Conservation (phyloP, 2,797 vertebrate species). For the Phaenicophaeus curvirostris region DNA sequence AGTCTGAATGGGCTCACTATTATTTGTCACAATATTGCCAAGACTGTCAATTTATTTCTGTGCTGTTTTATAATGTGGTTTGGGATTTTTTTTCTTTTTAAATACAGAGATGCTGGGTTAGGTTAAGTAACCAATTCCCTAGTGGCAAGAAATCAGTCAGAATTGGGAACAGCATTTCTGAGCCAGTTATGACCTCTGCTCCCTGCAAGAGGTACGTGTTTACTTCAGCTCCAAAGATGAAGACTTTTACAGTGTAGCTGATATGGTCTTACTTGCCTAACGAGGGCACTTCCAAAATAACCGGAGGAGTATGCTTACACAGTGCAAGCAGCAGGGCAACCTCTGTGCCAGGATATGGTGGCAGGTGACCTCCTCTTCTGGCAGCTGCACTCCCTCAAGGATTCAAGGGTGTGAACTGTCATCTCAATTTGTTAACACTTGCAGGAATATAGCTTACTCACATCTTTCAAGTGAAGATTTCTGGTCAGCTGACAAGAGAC, state of each 20-base stretch:
- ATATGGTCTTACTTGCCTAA: not conserved
- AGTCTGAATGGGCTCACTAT: not conserved
- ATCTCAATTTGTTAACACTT: not conserved
- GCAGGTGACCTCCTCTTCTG: not conserved
- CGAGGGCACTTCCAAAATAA: not conserved
- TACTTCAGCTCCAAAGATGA: not conserved
- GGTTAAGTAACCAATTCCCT: not conserved
- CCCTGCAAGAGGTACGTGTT: not conserved
- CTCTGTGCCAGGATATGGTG: not conserved
- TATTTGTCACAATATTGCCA: not conserved
- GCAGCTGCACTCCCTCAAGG: not conserved
- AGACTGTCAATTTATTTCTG: not conserved
- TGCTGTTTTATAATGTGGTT: not conserved
- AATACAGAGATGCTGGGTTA: not conserved
- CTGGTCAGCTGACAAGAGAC: not conserved
- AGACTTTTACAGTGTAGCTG: not conserved
- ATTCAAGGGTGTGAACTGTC: not conserved
- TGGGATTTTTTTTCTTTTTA: not conserved
- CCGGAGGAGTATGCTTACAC: fast-evolving
- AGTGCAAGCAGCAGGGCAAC: not conserved
- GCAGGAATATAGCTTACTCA: not conserved
- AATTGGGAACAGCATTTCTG: not conserved
- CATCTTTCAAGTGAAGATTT: not conserved
- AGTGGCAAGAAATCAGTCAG: not conserved
- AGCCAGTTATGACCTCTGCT: not conserved